phyloP scores from a whole-genome alignment of 2,888 invertebrate species.

The Leucophenga montana region DNA sequence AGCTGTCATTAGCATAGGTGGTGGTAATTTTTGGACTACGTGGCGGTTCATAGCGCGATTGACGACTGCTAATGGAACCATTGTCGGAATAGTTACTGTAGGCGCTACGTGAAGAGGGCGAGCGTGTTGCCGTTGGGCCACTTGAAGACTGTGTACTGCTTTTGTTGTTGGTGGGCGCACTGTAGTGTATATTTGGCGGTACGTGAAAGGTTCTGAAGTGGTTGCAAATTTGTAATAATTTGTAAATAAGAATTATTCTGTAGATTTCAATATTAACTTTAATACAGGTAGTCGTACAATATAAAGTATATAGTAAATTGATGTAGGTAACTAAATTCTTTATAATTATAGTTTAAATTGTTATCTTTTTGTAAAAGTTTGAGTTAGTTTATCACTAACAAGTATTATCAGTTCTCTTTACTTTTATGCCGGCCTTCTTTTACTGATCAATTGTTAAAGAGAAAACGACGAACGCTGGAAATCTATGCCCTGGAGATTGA shows the following conservation, averaged over 20 bases:
- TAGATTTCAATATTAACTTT: too few relatives aligned
- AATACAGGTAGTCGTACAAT: too few relatives aligned
- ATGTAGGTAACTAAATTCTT: too few relatives aligned
- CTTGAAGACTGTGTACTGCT: constrained; percentile 42
- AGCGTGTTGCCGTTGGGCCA: constrained; percentile 40
- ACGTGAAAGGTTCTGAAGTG: constrained; percentile 43
- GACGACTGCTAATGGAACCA: constrained; percentile 33
- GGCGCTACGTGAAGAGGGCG: constrained; percentile 37
- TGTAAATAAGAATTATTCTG: neutral
- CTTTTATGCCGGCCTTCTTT: too few relatives aligned
- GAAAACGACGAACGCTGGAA: too few relatives aligned
- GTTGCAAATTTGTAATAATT: neutral
- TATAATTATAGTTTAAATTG: too few relatives aligned
- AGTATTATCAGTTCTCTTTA: too few relatives aligned
- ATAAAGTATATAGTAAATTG: too few relatives aligned
- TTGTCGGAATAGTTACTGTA: constrained; percentile 52
- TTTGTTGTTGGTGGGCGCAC: neutral
- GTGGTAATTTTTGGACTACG: constrained; percentile 73
- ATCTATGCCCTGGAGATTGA: too few relatives aligned
- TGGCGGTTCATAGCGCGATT: constrained; percentile 64
- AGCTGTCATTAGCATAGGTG: constrained; percentile 70
- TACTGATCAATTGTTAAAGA: too few relatives aligned
- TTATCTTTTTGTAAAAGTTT: too few relatives aligned
- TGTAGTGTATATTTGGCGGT: constrained; percentile 38
- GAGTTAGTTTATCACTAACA: too few relatives aligned